Evolutionary conservation across 1,140 invertebrate genomes (phyloP).

Genomic region (Odontomachus brunneus): DNA sequence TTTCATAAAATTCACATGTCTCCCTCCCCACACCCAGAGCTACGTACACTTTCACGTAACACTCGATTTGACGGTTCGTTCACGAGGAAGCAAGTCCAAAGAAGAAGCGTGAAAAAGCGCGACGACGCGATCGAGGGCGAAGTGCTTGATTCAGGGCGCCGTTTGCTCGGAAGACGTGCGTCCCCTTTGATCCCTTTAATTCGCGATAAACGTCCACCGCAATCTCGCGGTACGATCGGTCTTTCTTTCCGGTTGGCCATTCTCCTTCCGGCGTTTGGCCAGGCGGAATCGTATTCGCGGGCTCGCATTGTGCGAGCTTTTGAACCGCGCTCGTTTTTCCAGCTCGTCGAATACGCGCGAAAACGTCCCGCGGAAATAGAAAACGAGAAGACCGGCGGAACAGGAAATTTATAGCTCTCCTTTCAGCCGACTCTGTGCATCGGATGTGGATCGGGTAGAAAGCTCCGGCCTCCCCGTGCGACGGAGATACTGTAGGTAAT

Average conservation of each 20-base stretch:
- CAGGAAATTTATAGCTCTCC: constrained; percentile 42
- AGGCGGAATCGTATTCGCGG: constrained; percentile 29
- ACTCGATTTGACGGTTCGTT: neutral
- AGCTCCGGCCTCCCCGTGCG: neutral
- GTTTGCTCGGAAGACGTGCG: neutral
- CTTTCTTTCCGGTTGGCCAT: neutral
- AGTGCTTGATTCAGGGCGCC: neutral
- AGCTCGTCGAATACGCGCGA: constrained; percentile 29
- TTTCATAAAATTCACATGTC: neutral
- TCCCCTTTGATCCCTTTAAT: constrained; percentile 51
- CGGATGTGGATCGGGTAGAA: neutral
- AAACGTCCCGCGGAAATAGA: constrained; percentile 50
- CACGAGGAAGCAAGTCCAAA: neutral
- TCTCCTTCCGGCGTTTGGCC: too few species aligned
- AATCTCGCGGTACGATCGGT: constrained; percentile 13
- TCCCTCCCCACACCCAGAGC: too few species aligned
- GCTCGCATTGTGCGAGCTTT: constrained; percentile 35
- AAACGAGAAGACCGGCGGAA: constrained; percentile 31
- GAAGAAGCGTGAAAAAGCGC: neutral
- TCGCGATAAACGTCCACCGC: constrained; percentile 46
- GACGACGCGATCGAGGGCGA: neutral
- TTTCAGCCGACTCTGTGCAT: constrained; percentile 15
- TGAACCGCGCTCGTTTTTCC: constrained; percentile 40
- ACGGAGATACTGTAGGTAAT: constrained; percentile 9
- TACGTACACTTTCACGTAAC: neutral